Percentiles rank a stretch among this genome's conserved stretches.
These are phyloP conservation scores for Coptodon rendalli DNA, from an alignment of 2,113 vertebrate species.

Conservation along the genomic window DNA sequence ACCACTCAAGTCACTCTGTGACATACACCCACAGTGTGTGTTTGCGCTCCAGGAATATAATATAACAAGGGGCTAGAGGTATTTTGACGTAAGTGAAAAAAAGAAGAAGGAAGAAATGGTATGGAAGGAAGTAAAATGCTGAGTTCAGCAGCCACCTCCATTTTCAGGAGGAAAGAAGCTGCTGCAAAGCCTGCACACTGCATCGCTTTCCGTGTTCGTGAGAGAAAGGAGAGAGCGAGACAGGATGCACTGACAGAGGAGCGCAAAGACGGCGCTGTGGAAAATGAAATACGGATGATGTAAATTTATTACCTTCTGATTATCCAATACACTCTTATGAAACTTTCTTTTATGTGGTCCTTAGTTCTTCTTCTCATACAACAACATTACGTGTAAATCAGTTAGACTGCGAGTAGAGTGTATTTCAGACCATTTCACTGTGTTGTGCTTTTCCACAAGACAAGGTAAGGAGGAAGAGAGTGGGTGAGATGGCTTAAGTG, in stretches of 20 bases:
- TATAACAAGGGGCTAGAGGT: not conserved
- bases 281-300: not conserved
- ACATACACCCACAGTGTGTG: not conserved
- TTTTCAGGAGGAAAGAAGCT: conserved; percentile 31
- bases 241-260: not conserved
- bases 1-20: not conserved
- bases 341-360: not conserved
- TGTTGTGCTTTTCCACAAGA: not conserved
- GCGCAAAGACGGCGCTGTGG: not conserved
- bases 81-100: not conserved
- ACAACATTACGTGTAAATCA: not conserved
- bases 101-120: not conserved
- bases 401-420: not conserved
- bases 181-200: conserved; percentile 28
- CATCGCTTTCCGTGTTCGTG: not conserved
- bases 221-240: not conserved
- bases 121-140: conserved; percentile 34
- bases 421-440: not conserved
- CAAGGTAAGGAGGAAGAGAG: not conserved
- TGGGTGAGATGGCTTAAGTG: not conserved
- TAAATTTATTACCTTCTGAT: not conserved
- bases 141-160: conserved; percentile 47
- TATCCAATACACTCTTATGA: not conserved
- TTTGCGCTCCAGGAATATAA: not conserved
- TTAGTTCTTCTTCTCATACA: not conserved